Evolutionary conservation across 2,113 vertebrate genomes (phyloP).

Genomic region (Callithrix jacchus): DNA sequence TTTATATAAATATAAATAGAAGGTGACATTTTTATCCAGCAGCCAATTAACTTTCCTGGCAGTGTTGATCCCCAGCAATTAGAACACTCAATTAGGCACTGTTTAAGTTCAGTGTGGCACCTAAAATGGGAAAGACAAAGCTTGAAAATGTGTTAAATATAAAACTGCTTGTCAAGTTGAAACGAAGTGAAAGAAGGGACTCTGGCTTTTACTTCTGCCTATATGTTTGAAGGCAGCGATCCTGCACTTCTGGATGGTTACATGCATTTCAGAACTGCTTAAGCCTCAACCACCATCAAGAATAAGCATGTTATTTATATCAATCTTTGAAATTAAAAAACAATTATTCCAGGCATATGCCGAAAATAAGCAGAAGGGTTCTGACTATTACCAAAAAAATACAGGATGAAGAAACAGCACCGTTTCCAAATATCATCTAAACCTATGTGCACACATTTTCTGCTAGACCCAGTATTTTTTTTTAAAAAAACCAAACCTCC

Average conservation of each 20-base stretch:
- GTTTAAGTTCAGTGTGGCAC: constrained; percentile 12
- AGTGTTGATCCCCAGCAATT: constrained; percentile 40
- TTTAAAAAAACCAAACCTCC: background rate
- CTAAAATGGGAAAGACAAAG: background rate
- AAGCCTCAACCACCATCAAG: background rate
- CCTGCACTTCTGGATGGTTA: background rate
- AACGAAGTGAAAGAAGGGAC: background rate
- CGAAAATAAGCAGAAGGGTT: background rate
- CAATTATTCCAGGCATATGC: background rate
- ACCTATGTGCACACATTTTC: background rate
- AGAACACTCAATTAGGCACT: constrained; percentile 29
- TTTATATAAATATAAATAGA: constrained; percentile 56
- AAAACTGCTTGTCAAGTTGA: background rate
- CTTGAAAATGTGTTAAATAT: constrained; percentile 4
- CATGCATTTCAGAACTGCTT: background rate
- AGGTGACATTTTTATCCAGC: constrained; percentile 53
- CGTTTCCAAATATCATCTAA: background rate
- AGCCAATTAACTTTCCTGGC: constrained; percentile 63
- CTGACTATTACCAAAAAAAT: background rate
- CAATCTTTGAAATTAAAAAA: background rate
- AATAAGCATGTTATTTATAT: background rate
- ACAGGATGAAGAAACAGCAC: background rate
- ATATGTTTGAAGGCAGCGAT: background rate
- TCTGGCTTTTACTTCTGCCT: background rate
- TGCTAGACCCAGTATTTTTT: background rate